A percentile compares a stretch with the other conserved stretches of the same genome.
Evolutionary conservation across 2,113 vertebrate genomes (phyloP).

Genomic region (Eleginops maclovinus): DNA sequence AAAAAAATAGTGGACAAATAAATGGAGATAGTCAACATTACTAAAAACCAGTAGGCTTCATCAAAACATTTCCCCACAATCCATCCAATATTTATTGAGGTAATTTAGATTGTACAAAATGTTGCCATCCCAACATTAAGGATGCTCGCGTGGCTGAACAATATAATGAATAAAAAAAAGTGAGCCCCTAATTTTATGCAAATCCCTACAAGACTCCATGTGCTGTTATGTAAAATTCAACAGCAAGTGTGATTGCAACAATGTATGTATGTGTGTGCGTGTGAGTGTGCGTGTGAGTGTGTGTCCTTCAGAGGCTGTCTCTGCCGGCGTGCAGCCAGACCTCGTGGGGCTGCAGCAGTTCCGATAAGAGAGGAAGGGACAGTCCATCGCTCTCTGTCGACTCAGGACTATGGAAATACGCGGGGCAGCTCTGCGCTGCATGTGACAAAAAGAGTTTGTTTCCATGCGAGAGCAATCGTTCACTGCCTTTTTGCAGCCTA

Average conservation of each 20-base stretch:
- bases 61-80: neutral
- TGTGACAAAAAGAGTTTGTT: conserved; percentile 63
- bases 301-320: conserved; percentile 35
- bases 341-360: conserved; percentile 61
- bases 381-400: conserved; percentile 71
- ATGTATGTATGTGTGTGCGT: conserved; percentile 3
- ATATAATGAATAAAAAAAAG: neutral
- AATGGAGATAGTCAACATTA: no score
- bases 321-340: conserved; percentile 64
- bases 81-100: neutral
- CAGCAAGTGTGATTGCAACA: neutral
- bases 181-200: neutral
- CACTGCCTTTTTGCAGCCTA: conserved; percentile 49
- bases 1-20: neutral
- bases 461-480: conserved; percentile 65
- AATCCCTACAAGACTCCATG: conserved; percentile 12
- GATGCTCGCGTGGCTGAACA: neutral
- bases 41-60: neutral
- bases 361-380: conserved; percentile 76
- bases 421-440: conserved; percentile 50
- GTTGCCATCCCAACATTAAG: neutral
- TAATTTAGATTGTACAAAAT: neutral
- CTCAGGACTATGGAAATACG: conserved; percentile 48
- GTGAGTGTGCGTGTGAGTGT: conserved; percentile 8
- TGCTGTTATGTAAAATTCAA: conserved; percentile 8